Evolutionary conservation across 2,888 invertebrate genomes (phyloP), one percentile per base, ranked within the genome.

Genomic region (Morpho achilles): DNA sequence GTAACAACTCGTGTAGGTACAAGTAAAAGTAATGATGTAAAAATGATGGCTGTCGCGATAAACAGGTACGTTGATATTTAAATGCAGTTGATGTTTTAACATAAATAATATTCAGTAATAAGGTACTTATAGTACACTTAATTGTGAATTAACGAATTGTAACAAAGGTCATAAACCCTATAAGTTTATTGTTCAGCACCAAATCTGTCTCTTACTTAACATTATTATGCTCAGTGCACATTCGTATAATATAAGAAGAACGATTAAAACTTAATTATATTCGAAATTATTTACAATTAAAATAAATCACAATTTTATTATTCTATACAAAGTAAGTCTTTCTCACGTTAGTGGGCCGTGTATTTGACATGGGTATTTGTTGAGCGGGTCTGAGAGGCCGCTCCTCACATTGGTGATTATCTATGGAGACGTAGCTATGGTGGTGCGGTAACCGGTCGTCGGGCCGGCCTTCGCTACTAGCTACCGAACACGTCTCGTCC

Each of bases 401-500:
- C 69, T 91, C 90, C 70, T 91, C 91, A 62, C 90, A 87, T 67
- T 89, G 90, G 64, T 89, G 90, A 66, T 89, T 91, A 69, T 91
- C 91, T 67, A 91, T 91, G 54, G 90, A 91, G 51, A 91, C 91
- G 73, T 93, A 93, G 67, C 92, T 92, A 68, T 92, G 92, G 67
- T 92, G 92, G 68, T 92, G 92, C 49, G 91, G 91, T 57, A 91
- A 75, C 10, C 89, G 83, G 66, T 89, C 89, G 61, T 90, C 91
- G 43, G 88, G 87, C 22, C 92, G 91, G 66, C 92, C 92, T 62
- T 93, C 93, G 68, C 90, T 90, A 69, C 90, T 90, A 49, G 89
- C 90, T 65, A 90, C 88, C 6, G 92, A 93, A 65, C 93, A 92
- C 59, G 92, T 93, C 82, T 93, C 93, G 75, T 93, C 93, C 80